phyloP scores from a whole-genome alignment of 2,113 vertebrate genomes.

The Lethenteron camtschaticum region DNA sequence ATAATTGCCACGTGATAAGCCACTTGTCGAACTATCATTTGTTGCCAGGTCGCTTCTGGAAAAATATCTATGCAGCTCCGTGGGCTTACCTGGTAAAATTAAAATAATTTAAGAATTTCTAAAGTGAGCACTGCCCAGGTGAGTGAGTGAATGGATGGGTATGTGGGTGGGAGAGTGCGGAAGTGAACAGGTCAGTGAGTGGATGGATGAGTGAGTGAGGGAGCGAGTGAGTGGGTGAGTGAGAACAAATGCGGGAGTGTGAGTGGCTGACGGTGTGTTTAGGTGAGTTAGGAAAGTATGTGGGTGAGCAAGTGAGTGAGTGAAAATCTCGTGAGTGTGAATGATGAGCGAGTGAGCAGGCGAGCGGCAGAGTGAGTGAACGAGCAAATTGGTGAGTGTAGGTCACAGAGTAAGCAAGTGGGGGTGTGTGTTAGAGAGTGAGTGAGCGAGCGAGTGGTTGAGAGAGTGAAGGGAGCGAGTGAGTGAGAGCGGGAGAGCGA shows the following conservation, averaged over 20 bases:
- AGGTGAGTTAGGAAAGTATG: neutral
- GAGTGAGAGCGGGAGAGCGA: neutral
- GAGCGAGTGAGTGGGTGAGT: neutral
- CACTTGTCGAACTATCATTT: too few species aligned
- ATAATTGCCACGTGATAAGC: too few species aligned
- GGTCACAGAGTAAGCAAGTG: too few species aligned
- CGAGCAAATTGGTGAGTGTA: too few species aligned
- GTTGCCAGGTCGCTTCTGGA: too few species aligned
- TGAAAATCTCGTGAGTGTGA: neutral
- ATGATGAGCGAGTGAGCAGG: neutral
- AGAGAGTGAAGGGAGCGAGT: neutral
- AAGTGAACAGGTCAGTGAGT: neutral
- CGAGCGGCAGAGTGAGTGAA: neutral
- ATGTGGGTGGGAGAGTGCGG: neutral
- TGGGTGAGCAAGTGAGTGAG: neutral
- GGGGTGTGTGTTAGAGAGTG: neutral
- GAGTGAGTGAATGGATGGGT: neutral
- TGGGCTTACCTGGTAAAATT: too few species aligned
- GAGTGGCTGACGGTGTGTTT: neutral
- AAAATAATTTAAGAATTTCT: too few species aligned
- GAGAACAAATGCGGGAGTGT: neutral
- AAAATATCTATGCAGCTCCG: too few species aligned
- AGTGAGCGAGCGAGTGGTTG: neutral
- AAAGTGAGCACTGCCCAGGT: neutral
- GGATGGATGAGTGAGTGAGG: neutral